phyloP scores from a whole-genome alignment of 2,888 invertebrate species.

The Lasioglossum malachurum region DNA sequence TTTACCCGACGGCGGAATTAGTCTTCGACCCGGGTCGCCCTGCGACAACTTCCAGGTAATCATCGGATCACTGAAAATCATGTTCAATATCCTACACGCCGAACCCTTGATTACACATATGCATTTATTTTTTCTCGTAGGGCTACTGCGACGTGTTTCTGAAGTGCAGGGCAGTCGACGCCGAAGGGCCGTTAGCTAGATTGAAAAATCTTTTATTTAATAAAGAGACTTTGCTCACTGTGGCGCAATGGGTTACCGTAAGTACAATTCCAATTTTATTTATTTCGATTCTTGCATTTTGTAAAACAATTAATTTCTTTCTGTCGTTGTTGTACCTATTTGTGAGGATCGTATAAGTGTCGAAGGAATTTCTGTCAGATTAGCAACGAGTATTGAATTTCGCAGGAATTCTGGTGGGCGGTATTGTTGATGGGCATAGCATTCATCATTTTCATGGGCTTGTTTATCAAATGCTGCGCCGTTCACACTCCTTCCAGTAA shows the following conservation, averaged over 20 bases:
- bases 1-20: slow-evolving; percentile 92
- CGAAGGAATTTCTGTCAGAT: background rate
- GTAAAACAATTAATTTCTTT: background rate
- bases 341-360: background rate
- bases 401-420: slow-evolving; percentile 96
- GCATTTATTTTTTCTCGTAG: slow-evolving; percentile 82
- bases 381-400: slow-evolving; percentile 51
- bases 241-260: slow-evolving; percentile 96
- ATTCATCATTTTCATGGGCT: slow-evolving; percentile 97
- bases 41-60: slow-evolving; percentile 98
- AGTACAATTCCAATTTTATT: slow-evolving; percentile 76
- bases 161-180: slow-evolving; percentile 99
- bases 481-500: slow-evolving; percentile 99
- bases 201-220: slow-evolving; percentile 98
- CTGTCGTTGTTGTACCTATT: background rate
- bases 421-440: slow-evolving; percentile 96
- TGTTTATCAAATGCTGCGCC: slow-evolving; percentile 99
- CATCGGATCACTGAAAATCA: background rate
- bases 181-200: slow-evolving; percentile 98
- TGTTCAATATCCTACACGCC: background rate
- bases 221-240: slow-evolving; percentile 93
- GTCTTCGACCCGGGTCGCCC: slow-evolving; percentile 97
- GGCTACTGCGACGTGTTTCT: slow-evolving; percentile 99
- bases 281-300: background rate
- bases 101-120: background rate